Evolutionary conservation across 2,888 invertebrate genomes (phyloP), one percentile per base, ranked within the genome.

Genomic region (Leucophenga montana): DNA sequence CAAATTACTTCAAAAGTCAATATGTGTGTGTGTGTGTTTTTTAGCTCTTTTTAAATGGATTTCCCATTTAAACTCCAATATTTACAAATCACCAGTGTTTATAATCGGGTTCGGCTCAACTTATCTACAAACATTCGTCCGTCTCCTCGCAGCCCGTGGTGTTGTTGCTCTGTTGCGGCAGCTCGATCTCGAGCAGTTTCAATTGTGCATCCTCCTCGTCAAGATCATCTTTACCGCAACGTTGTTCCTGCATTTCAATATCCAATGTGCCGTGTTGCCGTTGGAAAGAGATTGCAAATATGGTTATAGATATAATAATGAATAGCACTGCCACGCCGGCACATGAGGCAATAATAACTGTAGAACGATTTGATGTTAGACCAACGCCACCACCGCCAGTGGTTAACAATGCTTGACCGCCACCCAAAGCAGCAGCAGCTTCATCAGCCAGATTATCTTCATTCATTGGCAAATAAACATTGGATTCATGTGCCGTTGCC

Each of bases 181-280:
- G 71, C 22, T 85, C 86, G 31, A 86, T 78, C 33, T 86, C 85
- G 3, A 86, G 73, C 18, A 86, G 69, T 61, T 84, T 85, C 54
- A 85, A 78, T 57, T 86, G 84, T 3, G 78, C 85, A 72, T 87
- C 86, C 50, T 87, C 88, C 66, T 86, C 85, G 11, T 87, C 83
- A 3, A 82, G 70, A 59, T 83, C 73, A 57, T 87, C 87, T 74
- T 88, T 87, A 44, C 86, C 88, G 67, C 85, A 76, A 0, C 78
- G 84, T 59, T 86, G 85, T 62, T 88, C 88, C 69, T 87, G 88
- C 85, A 88, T 85, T 75, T 88, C 88, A 53, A 88, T 88, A 67
- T 87, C 86, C 27, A 88, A 73, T 3, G 87, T 86, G 22, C 87
- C 87, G 39, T 80, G 83, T 57, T 87, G 88, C 3, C 85, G 78